Evolutionary conservation across 1,140 invertebrate genomes (phyloP), one percentile per base, ranked within the genome.

Genomic region (Hormaphis cornu): DNA sequence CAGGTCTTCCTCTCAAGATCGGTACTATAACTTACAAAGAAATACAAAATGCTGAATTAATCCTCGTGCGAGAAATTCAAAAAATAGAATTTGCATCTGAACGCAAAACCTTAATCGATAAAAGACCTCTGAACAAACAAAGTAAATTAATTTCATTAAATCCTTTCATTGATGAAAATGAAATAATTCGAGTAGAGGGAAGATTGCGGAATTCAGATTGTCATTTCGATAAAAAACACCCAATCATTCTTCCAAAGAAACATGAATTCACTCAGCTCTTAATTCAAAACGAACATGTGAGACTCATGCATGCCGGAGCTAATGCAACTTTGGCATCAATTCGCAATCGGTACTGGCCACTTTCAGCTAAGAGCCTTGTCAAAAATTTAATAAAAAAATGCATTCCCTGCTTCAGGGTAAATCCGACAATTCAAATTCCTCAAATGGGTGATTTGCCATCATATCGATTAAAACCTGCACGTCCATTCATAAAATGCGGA

Each of bases 161-260:
- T 6, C 72, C 70, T 30, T 73, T 75, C 63, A 7, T 72, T n/a
- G 70, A 72, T 71, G 40, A 54, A 33, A 48, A 72, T 33, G 46
- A 40, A 16, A 18, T 73, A 5, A 69, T 73, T 14, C 40, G 72
- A 42, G 44, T 66, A 9, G 63, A 71, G 10, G 72, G 72, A 22
- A 18, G 71, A 24, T 35, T 72, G 30, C 2, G 6, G 10, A 56
- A 69, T 33, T 26, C 72, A 6, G 35, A 26, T 53, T 42, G 28
- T 28, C 56, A 69, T 14, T 69, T 58, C 56, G 72, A 75, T 26
- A 72, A 75, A 24, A 79, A 78, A 71, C 78, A 80, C 73, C 79
- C 79, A 0, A 76, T 79, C 14, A 42, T 81, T 12, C 53, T 78
- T 35, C 75, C 77, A 28, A 40, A 71, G 14, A 75, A 74, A 18